A percentile compares a stretch with the other conserved stretches of the same genome.
Conservation (phyloP, 2,797 vertebrate genomes). For the Syndactyla subalaris region DNA sequence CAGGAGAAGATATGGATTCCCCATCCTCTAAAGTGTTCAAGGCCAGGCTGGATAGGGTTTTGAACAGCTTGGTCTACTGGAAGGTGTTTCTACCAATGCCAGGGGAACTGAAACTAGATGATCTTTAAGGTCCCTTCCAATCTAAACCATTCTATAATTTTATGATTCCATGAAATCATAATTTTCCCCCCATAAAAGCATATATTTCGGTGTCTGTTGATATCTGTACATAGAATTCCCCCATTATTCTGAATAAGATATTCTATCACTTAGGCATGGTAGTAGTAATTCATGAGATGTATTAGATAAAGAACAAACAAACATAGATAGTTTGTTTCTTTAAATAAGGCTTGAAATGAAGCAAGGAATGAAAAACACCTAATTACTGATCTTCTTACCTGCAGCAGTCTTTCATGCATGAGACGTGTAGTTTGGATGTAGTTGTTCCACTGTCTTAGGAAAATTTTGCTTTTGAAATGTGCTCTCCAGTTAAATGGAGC, state of each 20-base stretch:
- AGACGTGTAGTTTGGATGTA: background rate
- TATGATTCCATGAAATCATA: background rate
- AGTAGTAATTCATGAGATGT: background rate
- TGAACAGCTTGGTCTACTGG: background rate
- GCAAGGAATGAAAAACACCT: background rate
- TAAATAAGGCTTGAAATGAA: background rate
- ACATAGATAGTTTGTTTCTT: background rate
- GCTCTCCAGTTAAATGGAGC: background rate
- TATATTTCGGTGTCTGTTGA: background rate
- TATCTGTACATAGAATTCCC: background rate
- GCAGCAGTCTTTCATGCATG: background rate
- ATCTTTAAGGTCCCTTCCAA: background rate
- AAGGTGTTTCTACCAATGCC: background rate
- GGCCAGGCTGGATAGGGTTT: background rate
- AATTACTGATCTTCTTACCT: slow-evolving; percentile 9
- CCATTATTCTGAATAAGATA: background rate
- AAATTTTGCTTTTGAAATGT: background rate
- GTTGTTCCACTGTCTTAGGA: background rate
- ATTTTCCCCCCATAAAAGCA: background rate
- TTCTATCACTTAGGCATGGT: background rate
- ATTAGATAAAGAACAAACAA: background rate
- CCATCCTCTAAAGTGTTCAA: background rate
- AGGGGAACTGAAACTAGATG: background rate
- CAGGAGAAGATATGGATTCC: background rate
- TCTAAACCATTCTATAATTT: background rate